Evolutionary conservation across 2,797 vertebrate genomes (phyloP), one percentile per base, ranked within the genome.

Genomic region (Carduelis carduelis): DNA sequence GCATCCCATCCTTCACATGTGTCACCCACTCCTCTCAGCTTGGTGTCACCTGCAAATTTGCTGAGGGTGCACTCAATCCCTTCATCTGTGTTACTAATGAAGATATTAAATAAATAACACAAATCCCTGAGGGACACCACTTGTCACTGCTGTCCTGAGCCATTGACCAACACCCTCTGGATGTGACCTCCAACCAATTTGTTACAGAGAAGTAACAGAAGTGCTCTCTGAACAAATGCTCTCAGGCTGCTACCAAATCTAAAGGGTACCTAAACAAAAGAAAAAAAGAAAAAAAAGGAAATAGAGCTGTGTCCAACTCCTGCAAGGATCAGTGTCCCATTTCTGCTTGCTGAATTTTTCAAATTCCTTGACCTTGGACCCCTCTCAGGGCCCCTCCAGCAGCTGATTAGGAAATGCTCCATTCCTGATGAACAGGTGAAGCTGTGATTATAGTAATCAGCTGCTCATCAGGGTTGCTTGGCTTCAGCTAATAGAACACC

Each of bases 361-460:
- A 41, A 37, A 66, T 86, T 81, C 34, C 44, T 78, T 3, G 2
- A 86, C 83, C 77, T 75, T 77, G 63, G 86, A 72, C 76, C 47
- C 28, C 30, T 64, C 52, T 56, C 24, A 35, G 57, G 41, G 49
- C 63, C 47, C 14, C 78, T 89, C 47, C 63, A 23, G 34, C 8
- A 69, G 70, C 66, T 95, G 78, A 94, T 91, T 46, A 87, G 87
- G 84, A 95, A 94, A 61, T 76, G 35, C 70, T 93, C 63, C 11
- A 46, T 46, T 91, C 30, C 71, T 93, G 71, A 94, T 83, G 75
- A 92, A 90, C 9, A 35, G 47, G 93, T 84, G 87, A 95, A 89
- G 91, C 79, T 76, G 55, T 95, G 91, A 94, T 95, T 95, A 83
- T 35, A 61, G 47, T 89, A 94, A 95, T 96, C 91, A 96, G 30